phyloP scores from a whole-genome alignment of 2,113 vertebrate genomes.

The Progne subis region DNA sequence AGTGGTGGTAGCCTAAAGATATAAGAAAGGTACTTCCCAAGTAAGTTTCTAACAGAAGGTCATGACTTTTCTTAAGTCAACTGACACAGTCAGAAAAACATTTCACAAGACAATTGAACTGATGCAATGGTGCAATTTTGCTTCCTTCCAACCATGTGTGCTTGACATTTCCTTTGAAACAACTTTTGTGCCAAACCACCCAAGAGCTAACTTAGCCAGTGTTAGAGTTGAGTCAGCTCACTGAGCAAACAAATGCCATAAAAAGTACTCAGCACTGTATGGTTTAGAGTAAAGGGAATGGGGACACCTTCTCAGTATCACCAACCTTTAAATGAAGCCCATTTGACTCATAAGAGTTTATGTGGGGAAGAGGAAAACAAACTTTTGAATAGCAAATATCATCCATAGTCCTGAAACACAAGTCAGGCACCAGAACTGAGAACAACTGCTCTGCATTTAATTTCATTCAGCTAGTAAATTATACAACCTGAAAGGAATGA shows the following conservation, averaged over 20 bases:
- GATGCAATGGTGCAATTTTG: background rate
- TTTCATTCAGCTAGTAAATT: conserved; percentile 1
- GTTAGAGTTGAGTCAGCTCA: background rate
- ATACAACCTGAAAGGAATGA: background rate
- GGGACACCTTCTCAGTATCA: background rate
- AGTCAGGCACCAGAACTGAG: background rate
- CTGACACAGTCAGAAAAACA: background rate
- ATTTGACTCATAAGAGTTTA: background rate
- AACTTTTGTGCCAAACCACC: background rate
- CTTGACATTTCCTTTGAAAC: background rate
- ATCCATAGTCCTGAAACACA: background rate
- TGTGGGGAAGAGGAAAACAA: background rate
- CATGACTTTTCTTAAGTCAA: background rate
- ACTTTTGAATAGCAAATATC: background rate
- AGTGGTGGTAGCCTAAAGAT: background rate
- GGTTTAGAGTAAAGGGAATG: background rate
- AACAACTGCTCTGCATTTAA: background rate
- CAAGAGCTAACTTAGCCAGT: background rate
- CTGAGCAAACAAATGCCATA: background rate
- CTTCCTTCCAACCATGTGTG: background rate
- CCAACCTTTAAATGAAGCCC: background rate
- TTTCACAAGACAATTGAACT: background rate
- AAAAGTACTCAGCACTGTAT: background rate
- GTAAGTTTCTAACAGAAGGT: background rate
- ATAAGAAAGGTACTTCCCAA: background rate